These are phyloP conservation scores for Distichodus sexfasciatus DNA, from an alignment of 2,797 vertebrate species.

Conservation along the genomic window DNA sequence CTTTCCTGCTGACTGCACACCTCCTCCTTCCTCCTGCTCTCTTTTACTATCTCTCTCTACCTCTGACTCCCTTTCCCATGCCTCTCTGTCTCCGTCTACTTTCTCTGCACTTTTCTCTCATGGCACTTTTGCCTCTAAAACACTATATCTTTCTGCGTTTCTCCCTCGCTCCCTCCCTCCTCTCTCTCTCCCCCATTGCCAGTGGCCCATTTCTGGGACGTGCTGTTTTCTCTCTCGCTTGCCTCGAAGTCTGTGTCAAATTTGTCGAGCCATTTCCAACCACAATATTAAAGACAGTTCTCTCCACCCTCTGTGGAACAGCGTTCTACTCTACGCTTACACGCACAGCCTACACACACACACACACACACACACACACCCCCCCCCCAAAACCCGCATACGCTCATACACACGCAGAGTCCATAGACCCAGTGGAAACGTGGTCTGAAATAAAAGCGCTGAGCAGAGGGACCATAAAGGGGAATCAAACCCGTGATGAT, in stretches of 20 bases:
- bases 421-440: constrained; percentile 37
- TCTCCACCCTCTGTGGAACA: constrained; percentile 34
- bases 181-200: constrained; percentile 55
- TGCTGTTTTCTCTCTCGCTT: constrained; percentile 74
- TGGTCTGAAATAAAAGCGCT: background rate
- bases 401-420: constrained; percentile 7
- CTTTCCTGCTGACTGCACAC: background rate
- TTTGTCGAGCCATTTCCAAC: constrained; percentile 74
- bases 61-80: constrained; percentile 19
- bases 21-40: no score
- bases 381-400: constrained; percentile 11
- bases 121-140: no score
- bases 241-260: constrained; percentile 78
- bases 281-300: constrained; percentile 71
- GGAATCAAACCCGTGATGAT: background rate
- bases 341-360: constrained; percentile 40
- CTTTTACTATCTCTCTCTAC: background rate
- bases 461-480: background rate
- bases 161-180: constrained; percentile 25
- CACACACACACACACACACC: constrained; percentile 45
- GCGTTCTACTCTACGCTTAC: no score
- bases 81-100: constrained; percentile 45
- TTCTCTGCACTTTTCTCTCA: no score
- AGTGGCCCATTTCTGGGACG: constrained; percentile 73
- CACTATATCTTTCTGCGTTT: background rate